Evolutionary conservation across 2,888 invertebrate species (phyloP).

Genomic region (Adela reaumurella): DNA sequence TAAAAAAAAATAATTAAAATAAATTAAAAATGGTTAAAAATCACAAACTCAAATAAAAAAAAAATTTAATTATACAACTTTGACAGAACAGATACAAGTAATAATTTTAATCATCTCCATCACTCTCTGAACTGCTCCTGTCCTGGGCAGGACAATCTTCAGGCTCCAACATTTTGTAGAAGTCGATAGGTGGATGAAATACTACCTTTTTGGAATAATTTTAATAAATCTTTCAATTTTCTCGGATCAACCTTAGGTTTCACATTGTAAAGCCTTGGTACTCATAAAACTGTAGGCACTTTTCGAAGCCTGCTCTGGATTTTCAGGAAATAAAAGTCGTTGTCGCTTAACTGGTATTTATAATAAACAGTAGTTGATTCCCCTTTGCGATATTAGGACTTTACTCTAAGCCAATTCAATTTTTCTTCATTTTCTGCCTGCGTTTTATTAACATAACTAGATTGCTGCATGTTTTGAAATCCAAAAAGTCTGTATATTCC

Average conservation of each 20-base stretch:
- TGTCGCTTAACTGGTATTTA: conserved; percentile 8
- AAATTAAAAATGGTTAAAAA: background rate
- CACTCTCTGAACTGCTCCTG: conserved; percentile 1
- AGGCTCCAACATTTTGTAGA: conserved; percentile 2
- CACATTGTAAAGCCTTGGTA: background rate
- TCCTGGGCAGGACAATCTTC: background rate
- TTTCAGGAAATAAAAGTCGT: conserved; percentile 5
- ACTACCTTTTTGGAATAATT: background rate
- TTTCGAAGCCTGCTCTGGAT: background rate
- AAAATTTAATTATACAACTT: background rate
- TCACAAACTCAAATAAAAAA: background rate
- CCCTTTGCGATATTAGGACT: conserved; percentile 11
- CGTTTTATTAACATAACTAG: conserved; percentile 7
- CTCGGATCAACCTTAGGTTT: background rate
- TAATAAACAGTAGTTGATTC: conserved; percentile 8
- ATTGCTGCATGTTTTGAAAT: conserved; percentile 8
- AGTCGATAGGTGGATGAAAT: conserved; percentile 2
- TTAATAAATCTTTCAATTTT: background rate
- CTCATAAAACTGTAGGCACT: background rate
- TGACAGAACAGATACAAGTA: background rate
- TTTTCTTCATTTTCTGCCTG: conserved; percentile 5
- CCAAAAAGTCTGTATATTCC: conserved; percentile 6
- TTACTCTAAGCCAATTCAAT: conserved; percentile 9
- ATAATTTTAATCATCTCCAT: conserved; percentile 2
- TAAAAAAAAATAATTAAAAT: background rate